A percentile compares a stretch with the other conserved stretches of the same genome.
Conservation (phyloP, 2,113 vertebrate species). For the Electrona antarctica region DNA sequence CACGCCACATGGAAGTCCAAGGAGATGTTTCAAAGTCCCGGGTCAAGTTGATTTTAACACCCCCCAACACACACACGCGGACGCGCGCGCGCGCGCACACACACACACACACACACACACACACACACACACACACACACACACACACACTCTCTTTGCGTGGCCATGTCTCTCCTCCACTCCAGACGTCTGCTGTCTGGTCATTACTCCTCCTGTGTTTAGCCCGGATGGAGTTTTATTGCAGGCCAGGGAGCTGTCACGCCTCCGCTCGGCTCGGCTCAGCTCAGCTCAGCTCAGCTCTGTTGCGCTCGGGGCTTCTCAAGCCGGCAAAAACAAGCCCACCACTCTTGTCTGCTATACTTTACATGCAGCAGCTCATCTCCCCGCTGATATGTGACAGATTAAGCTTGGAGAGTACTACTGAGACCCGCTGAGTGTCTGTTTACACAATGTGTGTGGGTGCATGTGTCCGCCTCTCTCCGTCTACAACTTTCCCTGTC, state of each 20-base stretch:
- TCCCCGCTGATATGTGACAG: slow-evolving; percentile 33
- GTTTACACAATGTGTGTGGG: slow-evolving; percentile 3
- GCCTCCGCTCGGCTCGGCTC: slow-evolving; percentile 59
- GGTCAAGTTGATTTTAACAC: slow-evolving; percentile 31
- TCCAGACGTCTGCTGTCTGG: slow-evolving; percentile 52
- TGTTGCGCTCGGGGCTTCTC: slow-evolving; percentile 52
- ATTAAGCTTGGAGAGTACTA: slow-evolving; percentile 13
- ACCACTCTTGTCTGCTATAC: slow-evolving; percentile 55
- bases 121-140: not conserved
- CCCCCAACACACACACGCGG: not conserved
- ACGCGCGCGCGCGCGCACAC: too few relatives aligned
- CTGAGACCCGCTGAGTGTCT: not conserved
- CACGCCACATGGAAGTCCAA: slow-evolving; percentile 14
- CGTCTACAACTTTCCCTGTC: too few relatives aligned
- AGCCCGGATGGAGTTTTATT: slow-evolving; percentile 44
- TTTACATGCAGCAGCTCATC: slow-evolving; percentile 39
- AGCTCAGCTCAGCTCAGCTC: slow-evolving; percentile 38
- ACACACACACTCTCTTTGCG: not conserved
- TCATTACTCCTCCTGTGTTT: slow-evolving; percentile 45
- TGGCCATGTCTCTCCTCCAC: slow-evolving; percentile 18
- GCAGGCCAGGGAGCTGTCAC: slow-evolving; percentile 45
- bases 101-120: not conserved
- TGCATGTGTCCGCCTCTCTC: not conserved
- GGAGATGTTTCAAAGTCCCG: slow-evolving; percentile 18
- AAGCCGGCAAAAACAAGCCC: slow-evolving; percentile 45